phyloP scores from a whole-genome alignment of 64 coral and sea anemone genomes.

The Stichodactyla mertensii region DNA sequence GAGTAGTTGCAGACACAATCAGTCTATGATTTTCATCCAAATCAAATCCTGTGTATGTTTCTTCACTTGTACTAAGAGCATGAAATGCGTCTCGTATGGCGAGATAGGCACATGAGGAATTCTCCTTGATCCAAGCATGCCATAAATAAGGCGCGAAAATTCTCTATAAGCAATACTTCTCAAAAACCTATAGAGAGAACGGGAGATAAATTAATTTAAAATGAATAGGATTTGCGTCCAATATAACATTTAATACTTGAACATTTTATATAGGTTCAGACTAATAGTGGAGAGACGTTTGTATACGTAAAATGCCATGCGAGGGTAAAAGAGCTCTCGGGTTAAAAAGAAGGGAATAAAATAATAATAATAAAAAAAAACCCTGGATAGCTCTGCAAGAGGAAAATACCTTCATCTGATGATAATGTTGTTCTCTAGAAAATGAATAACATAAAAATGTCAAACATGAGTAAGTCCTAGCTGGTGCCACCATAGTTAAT shows the following conservation, averaged over 20 bases:
- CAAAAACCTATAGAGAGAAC: not conserved
- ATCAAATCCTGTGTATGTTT: constrained; percentile 2
- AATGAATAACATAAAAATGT: too few relatives aligned
- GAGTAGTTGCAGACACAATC: not conserved
- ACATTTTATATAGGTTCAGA: too few relatives aligned
- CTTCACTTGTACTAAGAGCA: not conserved
- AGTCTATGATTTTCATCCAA: not conserved
- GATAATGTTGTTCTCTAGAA: too few relatives aligned
- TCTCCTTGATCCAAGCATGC: constrained; percentile 18
- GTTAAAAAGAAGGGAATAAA: too few relatives aligned
- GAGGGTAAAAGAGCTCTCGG: too few relatives aligned
- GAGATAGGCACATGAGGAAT: constrained; percentile 27
- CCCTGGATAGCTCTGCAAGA: too few relatives aligned
- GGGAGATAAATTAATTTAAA: not conserved
- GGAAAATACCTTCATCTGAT: too few relatives aligned
- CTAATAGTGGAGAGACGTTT: too few relatives aligned
- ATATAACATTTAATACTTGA: too few relatives aligned
- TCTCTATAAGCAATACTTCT: constrained; percentile 18
- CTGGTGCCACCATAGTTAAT: not conserved
- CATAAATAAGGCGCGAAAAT: constrained; percentile 33
- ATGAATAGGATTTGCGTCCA: not conserved
- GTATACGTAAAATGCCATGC: too few relatives aligned
- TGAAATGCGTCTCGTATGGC: constrained; percentile 19
- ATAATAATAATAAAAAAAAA: too few relatives aligned
- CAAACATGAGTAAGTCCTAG: not conserved